Evolutionary conservation across 2,797 vertebrate species (phyloP).

Genomic region (Chelon auratus): DNA sequence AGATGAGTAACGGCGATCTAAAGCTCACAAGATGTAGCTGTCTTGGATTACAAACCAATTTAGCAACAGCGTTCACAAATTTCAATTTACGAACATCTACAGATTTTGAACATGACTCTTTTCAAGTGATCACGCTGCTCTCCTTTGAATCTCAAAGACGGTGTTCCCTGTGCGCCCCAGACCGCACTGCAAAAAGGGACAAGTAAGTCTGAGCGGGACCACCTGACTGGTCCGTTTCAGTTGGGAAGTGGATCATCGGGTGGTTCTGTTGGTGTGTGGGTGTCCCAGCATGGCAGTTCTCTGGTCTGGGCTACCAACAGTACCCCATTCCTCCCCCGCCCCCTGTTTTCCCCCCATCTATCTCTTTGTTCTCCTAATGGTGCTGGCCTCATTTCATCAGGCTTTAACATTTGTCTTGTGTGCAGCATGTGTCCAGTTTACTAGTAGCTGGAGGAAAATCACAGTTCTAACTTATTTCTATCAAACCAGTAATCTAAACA

Average conservation of each 20-base stretch:
- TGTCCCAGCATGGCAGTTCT: conserved; percentile 68
- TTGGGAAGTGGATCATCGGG: conserved; percentile 51
- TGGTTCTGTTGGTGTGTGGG: conserved; percentile 71
- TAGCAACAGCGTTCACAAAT: background rate
- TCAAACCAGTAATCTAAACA: background rate
- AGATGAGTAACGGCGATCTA: background rate
- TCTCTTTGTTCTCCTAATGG: conserved; percentile 24
- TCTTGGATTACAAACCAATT: background rate
- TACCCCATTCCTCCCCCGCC: background rate
- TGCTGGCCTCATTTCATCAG: conserved; percentile 24
- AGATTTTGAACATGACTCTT: conserved; percentile 13
- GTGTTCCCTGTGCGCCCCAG: conserved; percentile 91
- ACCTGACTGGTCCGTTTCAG: conserved; percentile 68
- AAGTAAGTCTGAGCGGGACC: conserved; percentile 86
- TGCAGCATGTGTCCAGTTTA: background rate
- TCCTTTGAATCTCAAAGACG: conserved; percentile 87
- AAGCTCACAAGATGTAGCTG: background rate
- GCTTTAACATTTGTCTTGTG: conserved; percentile 37
- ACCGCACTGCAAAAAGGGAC: conserved; percentile 91
- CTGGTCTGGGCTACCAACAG: conserved; percentile 58
- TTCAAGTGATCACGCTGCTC: conserved; percentile 51
- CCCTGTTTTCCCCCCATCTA: background rate
- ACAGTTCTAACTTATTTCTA: background rate
- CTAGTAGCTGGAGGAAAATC: background rate
- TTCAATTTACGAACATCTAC: background rate